phyloP scores from a whole-genome alignment of 2,113 vertebrate genomes.

The Dipodomys spectabilis region DNA sequence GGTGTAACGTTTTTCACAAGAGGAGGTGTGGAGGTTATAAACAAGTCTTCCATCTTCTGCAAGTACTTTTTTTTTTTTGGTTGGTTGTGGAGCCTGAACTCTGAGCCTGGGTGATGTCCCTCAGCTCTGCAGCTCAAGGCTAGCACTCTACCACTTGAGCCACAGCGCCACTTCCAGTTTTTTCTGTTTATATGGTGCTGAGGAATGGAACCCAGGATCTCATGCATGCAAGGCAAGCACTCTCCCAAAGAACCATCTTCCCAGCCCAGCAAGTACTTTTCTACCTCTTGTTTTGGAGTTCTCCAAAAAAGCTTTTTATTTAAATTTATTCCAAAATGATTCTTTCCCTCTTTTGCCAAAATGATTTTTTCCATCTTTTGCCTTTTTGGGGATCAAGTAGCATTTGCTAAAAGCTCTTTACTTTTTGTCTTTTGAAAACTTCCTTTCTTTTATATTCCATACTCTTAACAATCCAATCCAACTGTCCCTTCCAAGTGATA shows the following conservation, averaged over 20 bases:
- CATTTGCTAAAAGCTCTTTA: slow-evolving; percentile 42
- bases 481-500: slow-evolving; percentile 38
- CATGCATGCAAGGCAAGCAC: too few species aligned
- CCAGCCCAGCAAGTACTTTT: neutral
- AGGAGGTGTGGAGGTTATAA: neutral
- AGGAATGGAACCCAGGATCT: too few species aligned
- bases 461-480: slow-evolving; percentile 27
- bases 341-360: slow-evolving; percentile 33
- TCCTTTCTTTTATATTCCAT: slow-evolving; percentile 49
- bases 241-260: too few species aligned
- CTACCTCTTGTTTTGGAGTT: neutral
- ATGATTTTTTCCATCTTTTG: neutral
- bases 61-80: neutral
- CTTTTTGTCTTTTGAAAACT: slow-evolving; percentile 52
- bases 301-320: slow-evolving; percentile 27
- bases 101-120: too few species aligned
- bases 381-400: neutral
- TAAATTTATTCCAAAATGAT: neutral
- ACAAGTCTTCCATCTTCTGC: neutral
- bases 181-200: too few species aligned
- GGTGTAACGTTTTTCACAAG: slow-evolving; percentile 18
- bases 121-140: too few species aligned
- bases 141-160: too few species aligned
- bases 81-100: too few species aligned
- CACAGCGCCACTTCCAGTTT: too few species aligned